Conservation (phyloP, 92 coral and sea anemone genomes). For the Palythoa caribaeorum region DNA sequence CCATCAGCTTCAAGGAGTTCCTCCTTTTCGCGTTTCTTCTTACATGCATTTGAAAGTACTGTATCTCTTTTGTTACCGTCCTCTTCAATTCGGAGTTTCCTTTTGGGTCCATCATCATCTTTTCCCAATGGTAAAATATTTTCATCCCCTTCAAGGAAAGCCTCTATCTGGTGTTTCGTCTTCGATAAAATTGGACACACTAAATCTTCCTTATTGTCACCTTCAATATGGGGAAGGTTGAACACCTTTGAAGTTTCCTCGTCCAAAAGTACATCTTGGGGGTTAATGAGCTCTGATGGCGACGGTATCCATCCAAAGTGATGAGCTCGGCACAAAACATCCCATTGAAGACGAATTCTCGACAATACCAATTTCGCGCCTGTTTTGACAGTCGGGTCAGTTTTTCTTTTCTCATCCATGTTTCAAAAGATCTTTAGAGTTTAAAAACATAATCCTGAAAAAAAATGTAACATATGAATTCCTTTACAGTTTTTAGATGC, state of each 20-base stretch:
- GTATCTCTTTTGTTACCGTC: background rate
- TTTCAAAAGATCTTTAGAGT: background rate
- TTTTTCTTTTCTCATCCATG: background rate
- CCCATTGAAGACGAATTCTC: background rate
- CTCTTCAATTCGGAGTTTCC: background rate
- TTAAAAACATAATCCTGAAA: background rate
- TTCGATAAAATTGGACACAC: no score
- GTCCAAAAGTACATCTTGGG: background rate
- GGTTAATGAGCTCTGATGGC: background rate
- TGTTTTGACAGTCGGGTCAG: conserved; percentile 14
- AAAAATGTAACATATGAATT: background rate
- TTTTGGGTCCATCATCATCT: background rate
- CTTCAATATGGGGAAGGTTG: background rate
- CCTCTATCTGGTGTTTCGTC: no score
- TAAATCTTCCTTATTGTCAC: no score
- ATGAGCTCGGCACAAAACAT: background rate
- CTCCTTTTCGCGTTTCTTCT: background rate
- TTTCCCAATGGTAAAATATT: no score
- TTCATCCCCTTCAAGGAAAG: no score
- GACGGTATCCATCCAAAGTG: conserved; percentile 26
- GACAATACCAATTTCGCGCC: background rate
- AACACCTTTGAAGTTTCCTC: background rate
- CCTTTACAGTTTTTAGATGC: no score
- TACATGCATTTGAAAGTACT: background rate
- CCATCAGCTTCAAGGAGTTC: background rate